phyloP scores from a whole-genome alignment of 2,113 vertebrate species.

The Caracal caracal region DNA sequence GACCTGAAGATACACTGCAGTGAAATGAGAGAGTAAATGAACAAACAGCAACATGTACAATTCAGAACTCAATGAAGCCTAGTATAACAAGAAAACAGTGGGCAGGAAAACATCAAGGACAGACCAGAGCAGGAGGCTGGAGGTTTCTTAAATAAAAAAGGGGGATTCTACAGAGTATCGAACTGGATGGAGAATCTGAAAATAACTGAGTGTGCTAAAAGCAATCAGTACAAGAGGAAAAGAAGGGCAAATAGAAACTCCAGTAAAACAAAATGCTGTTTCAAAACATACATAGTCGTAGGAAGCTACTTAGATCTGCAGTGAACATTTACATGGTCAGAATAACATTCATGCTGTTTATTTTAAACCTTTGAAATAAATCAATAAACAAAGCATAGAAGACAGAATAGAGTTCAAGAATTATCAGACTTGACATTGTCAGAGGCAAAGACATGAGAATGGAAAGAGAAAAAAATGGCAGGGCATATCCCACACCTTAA shows the following conservation, averaged over 20 bases:
- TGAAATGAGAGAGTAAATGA: neutral
- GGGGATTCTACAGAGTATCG: neutral
- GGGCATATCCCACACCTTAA: neutral
- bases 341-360: neutral
- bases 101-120: neutral
- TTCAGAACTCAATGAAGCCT: neutral
- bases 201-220: neutral
- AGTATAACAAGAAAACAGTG: neutral
- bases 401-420: conserved; percentile 20
- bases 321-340: neutral
- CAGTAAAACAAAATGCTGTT: neutral
- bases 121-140: neutral
- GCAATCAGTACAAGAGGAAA: neutral
- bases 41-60: neutral
- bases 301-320: neutral
- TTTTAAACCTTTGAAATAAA: neutral
- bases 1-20: neutral
- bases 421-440: neutral
- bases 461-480: neutral
- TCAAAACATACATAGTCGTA: neutral
- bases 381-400: conserved; percentile 23
- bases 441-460: neutral
- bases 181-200: neutral
- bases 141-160: neutral
- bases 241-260: neutral